Percentiles rank a stretch among this genome's conserved stretches.
phyloP scores from a whole-genome alignment of 1,140 invertebrate genomes.

The Forficula auricularia region DNA sequence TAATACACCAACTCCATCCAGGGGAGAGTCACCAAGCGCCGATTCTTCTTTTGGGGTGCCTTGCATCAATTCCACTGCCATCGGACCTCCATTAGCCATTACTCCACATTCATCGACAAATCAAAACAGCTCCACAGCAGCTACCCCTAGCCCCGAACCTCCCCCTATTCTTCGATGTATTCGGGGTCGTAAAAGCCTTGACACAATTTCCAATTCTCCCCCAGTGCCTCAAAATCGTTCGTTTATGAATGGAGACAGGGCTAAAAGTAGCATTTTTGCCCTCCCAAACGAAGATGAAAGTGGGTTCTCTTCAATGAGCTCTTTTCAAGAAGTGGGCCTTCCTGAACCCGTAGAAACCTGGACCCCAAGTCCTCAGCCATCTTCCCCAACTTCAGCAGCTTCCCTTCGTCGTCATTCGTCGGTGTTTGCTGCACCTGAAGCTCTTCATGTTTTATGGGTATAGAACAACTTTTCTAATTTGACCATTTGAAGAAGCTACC shows the following conservation, averaged over 20 bases:
- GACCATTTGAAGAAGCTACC: no score
- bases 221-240: no score
- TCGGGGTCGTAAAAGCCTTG: no score
- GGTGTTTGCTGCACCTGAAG: not conserved
- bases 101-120: no score
- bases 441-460: no score
- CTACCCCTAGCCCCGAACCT: not conserved
- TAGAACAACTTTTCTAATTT: no score
- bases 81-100: not conserved
- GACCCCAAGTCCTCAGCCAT: conserved; percentile 10
- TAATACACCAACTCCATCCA: conserved; percentile 15
- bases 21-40: conserved; percentile 11
- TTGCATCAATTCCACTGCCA: conserved; percentile 19
- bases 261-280: no score
- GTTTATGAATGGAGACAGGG: no score
- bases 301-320: conserved; percentile 64
- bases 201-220: no score
- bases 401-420: not conserved
- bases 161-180: no score
- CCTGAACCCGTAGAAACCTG: conserved; percentile 24
- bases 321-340: conserved; percentile 57
- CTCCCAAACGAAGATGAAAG: conserved; percentile 51
- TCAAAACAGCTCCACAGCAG: conserved; percentile 4
- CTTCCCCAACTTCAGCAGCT: conserved; percentile 13
- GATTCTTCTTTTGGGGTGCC: conserved; percentile 15